Base-by-base conservation (phyloP, 2,113 vertebrate species). In the Dolichotis patagonum region DNA sequence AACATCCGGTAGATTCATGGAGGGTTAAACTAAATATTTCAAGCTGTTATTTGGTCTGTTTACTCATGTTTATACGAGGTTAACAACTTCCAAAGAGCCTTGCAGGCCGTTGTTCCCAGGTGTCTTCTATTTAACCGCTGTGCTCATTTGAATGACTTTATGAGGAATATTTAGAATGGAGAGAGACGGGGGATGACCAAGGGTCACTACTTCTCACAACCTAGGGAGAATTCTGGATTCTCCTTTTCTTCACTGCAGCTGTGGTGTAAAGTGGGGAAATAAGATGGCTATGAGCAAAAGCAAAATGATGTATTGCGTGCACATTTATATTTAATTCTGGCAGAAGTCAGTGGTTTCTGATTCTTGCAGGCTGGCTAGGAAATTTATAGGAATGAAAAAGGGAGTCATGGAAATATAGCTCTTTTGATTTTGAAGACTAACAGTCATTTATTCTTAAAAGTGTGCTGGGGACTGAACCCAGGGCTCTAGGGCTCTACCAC, bases 31-130 rank as follows among this genome's bases (percentile, higher is more conserved):
- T 89, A 96, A 98, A 93, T 97, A 96, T 94, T 97, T 84, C 86
- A 97, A 94, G 86, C 89, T 97, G 95, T 92, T 85, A 89, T 94
- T 97, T 82, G 93, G 69, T 96, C 30, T 96, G 96, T 98, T 98
- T 95, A 93, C 95, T 97, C 67, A 28, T 58, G 93, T 92, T 98
- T 97, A 88, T 93, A 80, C 20, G 71, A 92, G 96, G 95, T 84
- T 97, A 96, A 60, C 88, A 91, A 95, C 85, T 94, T 95, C 84
- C 96, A 94, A n/a, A 94, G 20, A 63, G 67, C 78, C 86, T 97
- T 94, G 43, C n/a, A 90, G 86, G 87, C 69, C 9, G 58, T 56
- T 90, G 56, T 86, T 97, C 49, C 71, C 97, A 97, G 78, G 94
- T 92, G 86, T 87, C 89, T 96, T 97, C 71, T 94, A 86, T 52